A percentile compares a stretch with the other conserved stretches of the same genome.
Conservation (phyloP, 2,113 vertebrate species). For the Catharus bicknelli region DNA sequence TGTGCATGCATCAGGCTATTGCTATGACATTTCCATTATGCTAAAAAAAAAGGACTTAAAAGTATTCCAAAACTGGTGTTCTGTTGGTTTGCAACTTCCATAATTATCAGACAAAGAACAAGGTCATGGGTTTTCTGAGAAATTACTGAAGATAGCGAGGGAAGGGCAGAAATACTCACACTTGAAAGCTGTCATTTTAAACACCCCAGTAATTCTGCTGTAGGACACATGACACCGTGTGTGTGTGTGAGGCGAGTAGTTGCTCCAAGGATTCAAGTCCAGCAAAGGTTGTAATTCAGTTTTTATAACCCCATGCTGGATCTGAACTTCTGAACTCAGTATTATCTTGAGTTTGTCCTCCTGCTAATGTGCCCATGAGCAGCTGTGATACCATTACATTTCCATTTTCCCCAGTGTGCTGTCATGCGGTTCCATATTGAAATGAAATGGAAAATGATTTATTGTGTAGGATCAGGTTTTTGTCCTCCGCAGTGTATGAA, state of each 20-base stretch:
- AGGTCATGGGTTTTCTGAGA: neutral
- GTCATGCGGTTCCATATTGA: neutral
- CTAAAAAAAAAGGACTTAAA: neutral
- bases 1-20: neutral
- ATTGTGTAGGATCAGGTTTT: neutral
- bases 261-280: neutral
- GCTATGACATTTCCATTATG: neutral
- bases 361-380: slow-evolving; percentile 21
- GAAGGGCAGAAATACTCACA: neutral
- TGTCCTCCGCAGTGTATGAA: neutral
- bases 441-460: slow-evolving; percentile 45
- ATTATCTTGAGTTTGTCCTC: slow-evolving; percentile 26
- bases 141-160: neutral
- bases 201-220: neutral
- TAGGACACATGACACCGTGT: neutral
- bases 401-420: slow-evolving; percentile 16
- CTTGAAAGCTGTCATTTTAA: neutral
- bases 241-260: neutral
- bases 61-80: neutral
- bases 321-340: slow-evolving; percentile 55
- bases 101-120: neutral
- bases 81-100: neutral
- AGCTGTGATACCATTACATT: slow-evolving; percentile 18
- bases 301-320: slow-evolving; percentile 8
- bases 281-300: neutral